Base-by-base conservation (phyloP, 2,888 invertebrate species). In the Brenthis hecate region DNA sequence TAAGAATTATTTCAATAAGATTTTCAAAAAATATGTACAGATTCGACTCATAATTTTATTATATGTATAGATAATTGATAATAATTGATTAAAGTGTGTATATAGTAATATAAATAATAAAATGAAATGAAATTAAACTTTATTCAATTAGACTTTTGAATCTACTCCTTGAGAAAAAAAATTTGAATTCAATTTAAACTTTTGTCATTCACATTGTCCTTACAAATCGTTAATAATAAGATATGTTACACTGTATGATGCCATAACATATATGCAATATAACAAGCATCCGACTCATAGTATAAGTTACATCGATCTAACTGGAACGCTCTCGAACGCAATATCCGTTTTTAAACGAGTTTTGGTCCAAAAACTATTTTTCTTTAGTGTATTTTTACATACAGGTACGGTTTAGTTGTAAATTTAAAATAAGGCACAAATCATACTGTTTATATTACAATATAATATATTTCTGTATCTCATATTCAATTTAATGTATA, bases 301-400 rank as follows among this genome's bases (percentile, higher is more conserved):
- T 87, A 87, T 85, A 84, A 85, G 84, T 74, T 78, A 79, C 79
- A 81, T 87, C 87, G 85, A 87, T 86, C 86, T 85, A 86, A 85
- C 85, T 85, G 81, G 81, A 85, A 78, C 87, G 86, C 83, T 87
- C 82, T 85, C 88, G 87, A 86, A 91, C 88, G 91, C 92, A 92
- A 92, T 92, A 92, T 92, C 92, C 92, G 92, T 87, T 89, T 89
- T 85, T 85, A 89, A 92, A 92, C 90, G 92, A 92, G 92, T 91
- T 92, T 89, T 85, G 86, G 83, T 85, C 85, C 88, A 89, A 91
- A 91, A 90, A 91, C 89, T 89, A 88, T 90, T 78, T 88, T 85
- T 82, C 81, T 84, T 79, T 83, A 84, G 84, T 85, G 82, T 83
- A 83, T 81, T 84, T 76, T 75, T 76, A 75, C 72, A 72, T 75